Conservation (phyloP, 2,888 invertebrate species). For the Acleris holmiana region DNA sequence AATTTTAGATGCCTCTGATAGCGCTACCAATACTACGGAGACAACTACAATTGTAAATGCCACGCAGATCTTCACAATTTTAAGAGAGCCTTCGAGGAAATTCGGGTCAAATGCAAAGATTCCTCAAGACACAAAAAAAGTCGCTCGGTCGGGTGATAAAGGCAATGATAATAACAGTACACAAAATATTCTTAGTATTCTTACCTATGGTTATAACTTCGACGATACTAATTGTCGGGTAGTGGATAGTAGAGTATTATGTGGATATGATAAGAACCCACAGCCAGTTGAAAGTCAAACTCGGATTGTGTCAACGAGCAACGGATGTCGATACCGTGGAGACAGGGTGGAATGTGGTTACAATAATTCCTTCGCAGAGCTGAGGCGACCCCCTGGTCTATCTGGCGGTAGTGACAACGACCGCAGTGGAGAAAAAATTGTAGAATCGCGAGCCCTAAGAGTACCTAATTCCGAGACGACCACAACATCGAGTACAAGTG, state of each 20-base stretch:
- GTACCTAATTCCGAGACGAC: too few species aligned
- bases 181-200: neutral
- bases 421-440: too few species aligned
- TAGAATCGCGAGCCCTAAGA: too few species aligned
- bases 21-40: neutral
- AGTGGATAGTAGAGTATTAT: constrained; percentile 59
- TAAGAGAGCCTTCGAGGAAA: neutral
- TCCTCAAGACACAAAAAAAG: neutral
- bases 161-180: neutral
- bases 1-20: too few species aligned
- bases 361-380: constrained; percentile 40
- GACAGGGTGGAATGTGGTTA: constrained; percentile 75
- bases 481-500: neutral
- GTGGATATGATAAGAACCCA: constrained; percentile 69
- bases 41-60: neutral
- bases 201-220: constrained; percentile 55
- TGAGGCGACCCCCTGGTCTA: neutral
- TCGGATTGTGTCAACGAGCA: constrained; percentile 49
- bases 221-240: constrained; percentile 58
- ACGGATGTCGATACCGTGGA: constrained; percentile 59
- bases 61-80: neutral
- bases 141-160: neutral
- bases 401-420: neutral
- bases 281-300: constrained; percentile 45
- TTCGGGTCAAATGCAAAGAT: neutral